These are phyloP conservation scores for Anabacerthia variegaticeps DNA, from an alignment of 2,797 vertebrate genomes.

Conservation along the genomic window DNA sequence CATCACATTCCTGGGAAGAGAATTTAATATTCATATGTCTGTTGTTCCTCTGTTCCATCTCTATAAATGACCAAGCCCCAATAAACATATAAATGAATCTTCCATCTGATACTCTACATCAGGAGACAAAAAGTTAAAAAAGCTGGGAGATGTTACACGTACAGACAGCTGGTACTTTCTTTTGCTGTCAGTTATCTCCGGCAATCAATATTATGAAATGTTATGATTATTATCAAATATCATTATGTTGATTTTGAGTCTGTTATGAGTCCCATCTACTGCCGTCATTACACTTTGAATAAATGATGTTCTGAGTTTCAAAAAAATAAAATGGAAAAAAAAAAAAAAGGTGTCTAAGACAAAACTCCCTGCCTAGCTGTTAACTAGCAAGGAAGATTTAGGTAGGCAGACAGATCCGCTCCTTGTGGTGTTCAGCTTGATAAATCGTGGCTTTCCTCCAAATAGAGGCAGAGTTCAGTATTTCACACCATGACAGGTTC, in stretches of 20 bases:
- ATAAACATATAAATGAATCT: background rate
- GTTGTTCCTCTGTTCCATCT: background rate
- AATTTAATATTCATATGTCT: background rate
- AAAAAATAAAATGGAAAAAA: background rate
- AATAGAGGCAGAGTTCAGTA: conserved; percentile 65
- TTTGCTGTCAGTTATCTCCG: conserved; percentile 45
- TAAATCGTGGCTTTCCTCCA: conserved; percentile 64
- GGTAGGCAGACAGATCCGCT: conserved; percentile 49
- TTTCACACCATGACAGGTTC: conserved; percentile 69
- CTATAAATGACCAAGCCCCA: background rate
- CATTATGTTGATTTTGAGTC: conserved; percentile 67
- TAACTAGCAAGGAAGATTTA: conserved; percentile 49
- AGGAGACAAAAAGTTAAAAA: conserved; percentile 40
- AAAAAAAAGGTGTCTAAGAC: background rate
- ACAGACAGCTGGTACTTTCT: conserved; percentile 50
- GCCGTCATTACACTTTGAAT: background rate
- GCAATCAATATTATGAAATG: conserved; percentile 72
- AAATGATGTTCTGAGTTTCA: conserved; percentile 16
- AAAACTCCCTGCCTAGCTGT: conserved; percentile 34
- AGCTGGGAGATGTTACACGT: conserved; percentile 19
- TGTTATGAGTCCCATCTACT: conserved; percentile 50
- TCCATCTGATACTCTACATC: background rate
- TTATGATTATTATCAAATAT: conserved; percentile 71
- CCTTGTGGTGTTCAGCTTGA: conserved; percentile 52
- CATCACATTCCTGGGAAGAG: background rate